Percentiles rank a stretch among this genome's conserved stretches.
These are phyloP conservation scores for Xiphorhynchus erythropygius DNA, from an alignment of 2,797 vertebrate species.

Conservation along the genomic window DNA sequence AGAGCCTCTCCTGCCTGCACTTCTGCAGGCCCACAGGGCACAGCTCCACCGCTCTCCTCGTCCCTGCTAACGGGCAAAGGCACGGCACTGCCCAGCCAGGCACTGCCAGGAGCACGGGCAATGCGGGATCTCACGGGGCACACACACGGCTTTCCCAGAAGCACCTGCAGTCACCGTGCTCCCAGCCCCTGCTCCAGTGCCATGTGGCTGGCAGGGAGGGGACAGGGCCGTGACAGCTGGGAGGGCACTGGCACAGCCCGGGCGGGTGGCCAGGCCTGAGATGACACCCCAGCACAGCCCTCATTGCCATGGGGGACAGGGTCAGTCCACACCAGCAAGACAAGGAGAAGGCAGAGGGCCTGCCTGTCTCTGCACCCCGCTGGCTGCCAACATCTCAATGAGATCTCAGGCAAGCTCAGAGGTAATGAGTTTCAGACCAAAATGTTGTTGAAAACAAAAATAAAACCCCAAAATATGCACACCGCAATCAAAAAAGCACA, in stretches of 20 bases:
- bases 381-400: background rate
- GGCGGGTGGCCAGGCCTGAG: background rate
- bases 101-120: background rate
- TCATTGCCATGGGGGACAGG: accelerated
- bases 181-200: background rate
- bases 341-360: background rate
- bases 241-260: background rate
- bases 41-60: background rate
- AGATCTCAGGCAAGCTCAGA: background rate
- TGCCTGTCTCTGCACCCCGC: accelerated
- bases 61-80: accelerated
- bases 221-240: background rate
- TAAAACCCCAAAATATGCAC: conserved; percentile 25
- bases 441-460: conserved; percentile 52
- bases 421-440: background rate
- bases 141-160: background rate
- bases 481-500: conserved; percentile 26
- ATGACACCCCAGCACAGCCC: background rate
- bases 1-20: background rate
- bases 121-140: background rate
- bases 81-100: accelerated
- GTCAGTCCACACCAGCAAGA: background rate
- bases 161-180: background rate
- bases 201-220: background rate
- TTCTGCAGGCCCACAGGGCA: background rate